Percentiles rank a stretch among this genome's conserved stretches.
Evolutionary conservation across 2,888 invertebrate genomes (phyloP).

Genomic region (Troides aeacus): DNA sequence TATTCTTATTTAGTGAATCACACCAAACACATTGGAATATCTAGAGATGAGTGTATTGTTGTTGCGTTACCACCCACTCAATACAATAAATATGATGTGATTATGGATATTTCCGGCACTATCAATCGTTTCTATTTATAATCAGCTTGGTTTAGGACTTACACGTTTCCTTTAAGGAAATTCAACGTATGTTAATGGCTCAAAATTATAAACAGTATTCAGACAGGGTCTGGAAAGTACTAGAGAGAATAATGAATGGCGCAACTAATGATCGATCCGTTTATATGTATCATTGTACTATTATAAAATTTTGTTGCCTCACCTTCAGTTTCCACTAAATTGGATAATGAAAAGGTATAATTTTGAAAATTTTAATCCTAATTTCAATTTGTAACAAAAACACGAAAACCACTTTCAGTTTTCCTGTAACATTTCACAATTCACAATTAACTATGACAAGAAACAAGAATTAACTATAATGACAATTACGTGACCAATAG

Average conservation of each 20-base stretch:
- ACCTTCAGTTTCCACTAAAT: constrained; percentile 1
- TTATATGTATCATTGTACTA: constrained; percentile 30
- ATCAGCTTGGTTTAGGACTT: background rate
- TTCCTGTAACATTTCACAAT: constrained; percentile 10
- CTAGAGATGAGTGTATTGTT: no score
- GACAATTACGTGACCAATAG: constrained; percentile 1
- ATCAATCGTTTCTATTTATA: constrained; percentile 14
- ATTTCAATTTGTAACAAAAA: background rate
- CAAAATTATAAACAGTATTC: background rate
- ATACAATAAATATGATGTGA: constrained; percentile 4
- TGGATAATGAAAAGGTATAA: background rate
- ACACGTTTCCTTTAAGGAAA: background rate
- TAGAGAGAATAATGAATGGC: constrained; percentile 47
- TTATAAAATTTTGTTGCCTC: constrained; percentile 15
- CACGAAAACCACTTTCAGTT: constrained; percentile 16
- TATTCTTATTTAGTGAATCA: background rate
- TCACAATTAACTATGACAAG: constrained; percentile 14
- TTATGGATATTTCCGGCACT: constrained; percentile 1
- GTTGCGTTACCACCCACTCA: no score
- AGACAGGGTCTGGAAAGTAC: constrained; percentile 41
- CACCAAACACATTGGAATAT: background rate
- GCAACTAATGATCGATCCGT: constrained; percentile 59
- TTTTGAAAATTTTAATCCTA: no score
- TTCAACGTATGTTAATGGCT: background rate
- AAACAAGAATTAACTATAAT: background rate